These are phyloP conservation scores for Eulithis prunata DNA, from an alignment of 2,888 invertebrate genomes.

Conservation along the genomic window DNA sequence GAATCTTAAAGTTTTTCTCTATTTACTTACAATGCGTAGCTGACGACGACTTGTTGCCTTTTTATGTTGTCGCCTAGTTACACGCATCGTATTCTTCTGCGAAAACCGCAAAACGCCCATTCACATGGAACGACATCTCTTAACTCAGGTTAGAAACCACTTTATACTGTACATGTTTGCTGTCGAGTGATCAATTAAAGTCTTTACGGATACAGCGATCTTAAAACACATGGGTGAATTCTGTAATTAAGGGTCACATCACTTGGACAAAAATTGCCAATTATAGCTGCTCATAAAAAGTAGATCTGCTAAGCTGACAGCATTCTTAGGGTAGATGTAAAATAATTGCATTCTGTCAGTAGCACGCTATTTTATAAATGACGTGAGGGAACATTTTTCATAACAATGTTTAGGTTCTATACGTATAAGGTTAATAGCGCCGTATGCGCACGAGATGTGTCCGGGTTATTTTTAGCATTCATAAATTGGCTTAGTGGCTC, in stretches of 20 bases:
- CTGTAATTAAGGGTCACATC: slow-evolving; percentile 35
- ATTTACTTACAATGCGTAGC: no score
- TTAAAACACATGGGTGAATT: slow-evolving; percentile 53
- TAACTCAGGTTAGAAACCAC: slow-evolving; percentile 54
- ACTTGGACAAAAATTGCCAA: slow-evolving; percentile 40
- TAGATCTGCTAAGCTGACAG: slow-evolving; percentile 47
- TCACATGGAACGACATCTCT: slow-evolving; percentile 62
- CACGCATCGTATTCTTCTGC: slow-evolving; percentile 40
- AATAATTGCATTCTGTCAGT: slow-evolving; percentile 61
- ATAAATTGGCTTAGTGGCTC: slow-evolving; percentile 83
- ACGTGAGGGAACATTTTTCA: slow-evolving; percentile 54
- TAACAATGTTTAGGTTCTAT: slow-evolving; percentile 61
- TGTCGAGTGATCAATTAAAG: slow-evolving; percentile 23
- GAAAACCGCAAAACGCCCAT: slow-evolving; percentile 71
- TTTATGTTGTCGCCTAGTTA: no score
- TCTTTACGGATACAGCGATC: slow-evolving; percentile 15
- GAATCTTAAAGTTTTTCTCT: slow-evolving; percentile 38
- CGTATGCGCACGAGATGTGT: slow-evolving; percentile 75
- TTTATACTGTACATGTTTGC: slow-evolving; percentile 29
- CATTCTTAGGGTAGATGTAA: slow-evolving; percentile 52
- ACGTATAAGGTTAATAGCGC: slow-evolving; percentile 78
- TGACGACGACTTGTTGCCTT: no score
- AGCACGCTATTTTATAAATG: slow-evolving; percentile 45
- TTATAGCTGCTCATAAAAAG: slow-evolving; percentile 52
- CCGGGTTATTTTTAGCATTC: slow-evolving; percentile 81